Conservation (phyloP, 2,113 vertebrate genomes). For the Pelusios castaneus region DNA sequence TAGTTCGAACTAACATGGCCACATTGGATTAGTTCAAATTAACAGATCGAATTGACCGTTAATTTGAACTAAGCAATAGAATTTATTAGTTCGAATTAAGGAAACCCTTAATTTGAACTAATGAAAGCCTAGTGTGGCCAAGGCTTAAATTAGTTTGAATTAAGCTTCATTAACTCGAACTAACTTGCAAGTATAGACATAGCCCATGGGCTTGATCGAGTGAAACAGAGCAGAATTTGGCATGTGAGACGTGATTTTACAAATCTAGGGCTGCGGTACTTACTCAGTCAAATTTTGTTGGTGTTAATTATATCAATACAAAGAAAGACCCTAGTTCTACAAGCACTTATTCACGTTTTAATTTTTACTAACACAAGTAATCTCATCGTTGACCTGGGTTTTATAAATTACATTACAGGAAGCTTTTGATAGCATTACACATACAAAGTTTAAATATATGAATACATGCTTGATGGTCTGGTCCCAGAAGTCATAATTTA, state of each 20-base stretch:
- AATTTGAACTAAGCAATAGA: too few relatives aligned
- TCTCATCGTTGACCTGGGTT: neutral
- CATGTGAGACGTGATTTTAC: neutral
- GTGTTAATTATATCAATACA: neutral
- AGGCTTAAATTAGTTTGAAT: too few relatives aligned
- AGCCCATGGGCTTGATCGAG: neutral
- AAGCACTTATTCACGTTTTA: neutral
- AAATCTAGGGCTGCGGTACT: neutral
- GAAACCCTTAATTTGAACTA: too few relatives aligned
- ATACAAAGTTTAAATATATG: neutral
- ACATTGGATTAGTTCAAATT: too few relatives aligned
- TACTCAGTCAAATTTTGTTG: neutral
- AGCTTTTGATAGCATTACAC: neutral
- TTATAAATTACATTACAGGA: neutral
- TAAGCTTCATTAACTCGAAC: too few relatives aligned
- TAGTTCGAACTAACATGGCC: too few relatives aligned
- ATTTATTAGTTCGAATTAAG: too few relatives aligned
- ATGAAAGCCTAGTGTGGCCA: too few relatives aligned
- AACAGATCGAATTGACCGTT: too few relatives aligned
- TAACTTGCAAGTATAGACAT: too few relatives aligned
- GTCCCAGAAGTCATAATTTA: neutral
- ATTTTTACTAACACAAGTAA: too few relatives aligned
- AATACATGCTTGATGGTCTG: neutral
- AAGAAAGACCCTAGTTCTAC: neutral
- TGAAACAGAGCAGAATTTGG: neutral